Conservation (phyloP, 2,888 invertebrate genomes). For the Colletes collaris region DNA sequence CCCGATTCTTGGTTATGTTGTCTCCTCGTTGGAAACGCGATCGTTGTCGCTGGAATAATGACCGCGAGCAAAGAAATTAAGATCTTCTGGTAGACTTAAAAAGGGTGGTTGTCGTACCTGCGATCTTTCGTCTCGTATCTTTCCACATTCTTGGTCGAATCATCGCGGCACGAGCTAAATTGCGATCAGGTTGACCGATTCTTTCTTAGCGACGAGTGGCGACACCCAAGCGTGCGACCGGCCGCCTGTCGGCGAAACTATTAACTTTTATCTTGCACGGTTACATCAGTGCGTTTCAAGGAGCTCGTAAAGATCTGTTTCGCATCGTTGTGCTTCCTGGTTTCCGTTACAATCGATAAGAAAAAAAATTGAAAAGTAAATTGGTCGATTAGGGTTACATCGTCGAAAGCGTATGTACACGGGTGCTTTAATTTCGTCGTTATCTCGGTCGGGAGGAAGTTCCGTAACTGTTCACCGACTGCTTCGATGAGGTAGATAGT, state of each 20-base stretch:
- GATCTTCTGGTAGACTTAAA: slow-evolving; percentile 18
- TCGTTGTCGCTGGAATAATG: slow-evolving; percentile 47
- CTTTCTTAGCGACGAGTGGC: too few species aligned
- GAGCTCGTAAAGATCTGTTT: slow-evolving; percentile 27
- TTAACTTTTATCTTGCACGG: slow-evolving; percentile 8
- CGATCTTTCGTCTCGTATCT: not conserved
- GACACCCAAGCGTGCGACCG: slow-evolving; percentile 12
- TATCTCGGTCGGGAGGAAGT: too few species aligned
- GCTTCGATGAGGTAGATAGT: not conserved
- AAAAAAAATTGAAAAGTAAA: slow-evolving; percentile 34
- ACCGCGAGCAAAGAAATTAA: slow-evolving; percentile 33
- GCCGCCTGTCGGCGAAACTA: slow-evolving; percentile 7
- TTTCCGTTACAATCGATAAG: slow-evolving; percentile 52
- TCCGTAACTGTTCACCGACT: not conserved
- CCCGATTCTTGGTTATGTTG: not conserved
- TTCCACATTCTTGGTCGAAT: slow-evolving; percentile 13
- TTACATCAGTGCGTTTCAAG: not conserved
- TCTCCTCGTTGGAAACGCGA: slow-evolving; percentile 26
- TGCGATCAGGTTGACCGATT: not conserved
- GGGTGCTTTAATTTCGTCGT: slow-evolving; percentile 1
- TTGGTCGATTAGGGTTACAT: slow-evolving; percentile 27
- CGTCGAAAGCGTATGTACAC: not conserved
- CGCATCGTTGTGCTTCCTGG: not conserved
- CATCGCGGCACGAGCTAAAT: slow-evolving; percentile 5
- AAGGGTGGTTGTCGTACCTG: slow-evolving; percentile 11